Conservation (phyloP, 2,797 vertebrate species). For the Parotocinclus haroldoi region DNA sequence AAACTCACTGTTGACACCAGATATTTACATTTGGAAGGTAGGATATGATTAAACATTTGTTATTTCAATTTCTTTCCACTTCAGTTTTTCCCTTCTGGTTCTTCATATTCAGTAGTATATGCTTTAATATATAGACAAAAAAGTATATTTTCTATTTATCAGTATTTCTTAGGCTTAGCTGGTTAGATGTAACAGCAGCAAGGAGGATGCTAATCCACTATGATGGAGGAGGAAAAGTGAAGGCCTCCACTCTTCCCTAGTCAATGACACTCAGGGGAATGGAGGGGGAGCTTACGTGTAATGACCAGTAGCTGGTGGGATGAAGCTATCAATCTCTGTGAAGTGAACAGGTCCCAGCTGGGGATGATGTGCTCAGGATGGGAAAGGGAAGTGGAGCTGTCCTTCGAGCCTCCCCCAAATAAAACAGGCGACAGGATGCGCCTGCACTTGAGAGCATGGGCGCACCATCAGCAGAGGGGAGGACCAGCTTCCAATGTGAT, state of each 20-base stretch:
- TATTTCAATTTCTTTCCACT: too few relatives aligned
- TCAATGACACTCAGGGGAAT: slow-evolving; percentile 26
- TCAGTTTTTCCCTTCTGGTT: too few relatives aligned
- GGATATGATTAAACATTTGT: too few relatives aligned
- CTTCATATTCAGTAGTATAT: too few relatives aligned
- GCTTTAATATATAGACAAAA: too few relatives aligned
- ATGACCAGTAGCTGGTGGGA: slow-evolving; percentile 57
- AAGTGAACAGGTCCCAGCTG: slow-evolving; percentile 65
- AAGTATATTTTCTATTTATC: too few relatives aligned
- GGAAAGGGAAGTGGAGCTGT: slow-evolving; percentile 58
- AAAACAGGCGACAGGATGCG: slow-evolving; percentile 63
- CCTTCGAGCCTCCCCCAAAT: slow-evolving; percentile 52
- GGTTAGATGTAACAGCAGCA: neutral
- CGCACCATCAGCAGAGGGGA: slow-evolving; percentile 50
- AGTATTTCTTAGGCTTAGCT: too few relatives aligned
- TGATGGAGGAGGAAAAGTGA: slow-evolving; percentile 9
- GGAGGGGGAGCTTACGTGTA: slow-evolving; percentile 34
- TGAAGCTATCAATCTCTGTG: slow-evolving; percentile 56
- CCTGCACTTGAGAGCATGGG: slow-evolving; percentile 58
- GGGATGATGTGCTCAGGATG: slow-evolving; percentile 36
- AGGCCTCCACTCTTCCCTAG: slow-evolving; percentile 13
- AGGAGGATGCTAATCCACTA: neutral
- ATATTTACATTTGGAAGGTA: too few relatives aligned
- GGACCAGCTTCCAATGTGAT: slow-evolving; percentile 52
- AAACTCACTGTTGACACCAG: too few relatives aligned